A percentile compares a stretch with the other conserved stretches of the same genome.
Evolutionary conservation across 2,113 vertebrate species (phyloP).

Genomic region (Equus quagga): DNA sequence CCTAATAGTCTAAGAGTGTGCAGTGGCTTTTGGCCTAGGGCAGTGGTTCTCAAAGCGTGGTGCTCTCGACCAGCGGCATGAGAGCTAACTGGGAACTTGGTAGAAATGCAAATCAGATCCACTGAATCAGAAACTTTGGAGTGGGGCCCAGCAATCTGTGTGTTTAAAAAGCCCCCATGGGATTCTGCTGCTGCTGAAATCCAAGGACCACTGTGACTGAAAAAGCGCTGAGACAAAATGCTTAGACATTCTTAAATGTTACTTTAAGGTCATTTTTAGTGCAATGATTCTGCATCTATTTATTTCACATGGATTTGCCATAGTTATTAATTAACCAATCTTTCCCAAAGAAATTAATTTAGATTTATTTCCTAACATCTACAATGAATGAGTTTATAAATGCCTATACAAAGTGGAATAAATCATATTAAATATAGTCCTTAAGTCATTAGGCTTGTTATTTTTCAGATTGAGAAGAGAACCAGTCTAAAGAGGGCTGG

Average conservation of each 20-base stretch:
- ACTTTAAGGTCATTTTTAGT: not conserved
- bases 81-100: not conserved
- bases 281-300: not conserved
- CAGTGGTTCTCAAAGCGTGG: not conserved
- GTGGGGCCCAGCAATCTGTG: not conserved
- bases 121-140: not conserved
- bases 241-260: not conserved
- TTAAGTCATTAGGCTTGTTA: not conserved
- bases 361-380: not conserved
- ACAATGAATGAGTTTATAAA: not conserved
- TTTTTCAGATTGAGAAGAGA: not conserved
- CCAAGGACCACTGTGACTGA: not conserved
- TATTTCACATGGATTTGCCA: slow-evolving; percentile 20
- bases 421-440: not conserved
- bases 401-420: not conserved
- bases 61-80: not conserved
- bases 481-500: not conserved
- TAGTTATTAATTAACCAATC: not conserved
- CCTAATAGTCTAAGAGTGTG: too few relatives aligned
- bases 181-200: not conserved
- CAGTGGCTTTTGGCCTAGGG: not conserved
- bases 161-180: not conserved
- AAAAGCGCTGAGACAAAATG: not conserved
- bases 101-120: not conserved
- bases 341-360: not conserved